phyloP scores from a whole-genome alignment of 1,140 invertebrate genomes.

The Cephus cinctus region DNA sequence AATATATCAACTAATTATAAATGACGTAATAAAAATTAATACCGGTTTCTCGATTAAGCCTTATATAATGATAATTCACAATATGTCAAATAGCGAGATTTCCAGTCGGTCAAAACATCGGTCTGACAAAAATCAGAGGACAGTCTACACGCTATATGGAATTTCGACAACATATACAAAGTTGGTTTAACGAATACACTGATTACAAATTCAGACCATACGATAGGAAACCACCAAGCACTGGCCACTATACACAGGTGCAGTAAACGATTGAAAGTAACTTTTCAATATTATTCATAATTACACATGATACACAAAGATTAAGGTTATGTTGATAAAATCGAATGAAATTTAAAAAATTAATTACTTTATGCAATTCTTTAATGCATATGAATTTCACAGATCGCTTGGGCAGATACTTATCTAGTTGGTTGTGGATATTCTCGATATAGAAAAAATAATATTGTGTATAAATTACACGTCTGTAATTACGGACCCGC shows the following conservation, averaged over 20 bases:
- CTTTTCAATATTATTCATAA: too few relatives aligned
- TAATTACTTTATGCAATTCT: too few relatives aligned
- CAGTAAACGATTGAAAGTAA: constrained; percentile 22
- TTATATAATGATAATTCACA: too few relatives aligned
- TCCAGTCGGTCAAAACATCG: constrained; percentile 75
- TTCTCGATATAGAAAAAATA: constrained; percentile 72
- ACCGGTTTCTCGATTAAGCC: background rate
- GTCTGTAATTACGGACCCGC: constrained; percentile 79
- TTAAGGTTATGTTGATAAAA: too few relatives aligned
- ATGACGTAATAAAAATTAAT: too few relatives aligned
- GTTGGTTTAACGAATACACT: constrained; percentile 73
- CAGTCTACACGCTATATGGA: constrained; percentile 62
- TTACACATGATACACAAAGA: too few relatives aligned
- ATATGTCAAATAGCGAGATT: constrained; percentile 70
- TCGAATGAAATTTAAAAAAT: background rate
- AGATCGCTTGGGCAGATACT: constrained; percentile 76
- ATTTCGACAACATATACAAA: constrained; percentile 67
- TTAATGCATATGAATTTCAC: too few relatives aligned
- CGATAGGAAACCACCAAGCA: constrained; percentile 61
- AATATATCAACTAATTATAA: too few relatives aligned
- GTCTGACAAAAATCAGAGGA: constrained; percentile 65
- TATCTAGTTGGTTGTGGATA: constrained; percentile 74
- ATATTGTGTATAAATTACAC: constrained; percentile 51
- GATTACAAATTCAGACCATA: constrained; percentile 59
- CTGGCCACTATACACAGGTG: constrained; percentile 77